A percentile compares a stretch with the other conserved stretches of the same genome.
Conservation (phyloP, 2,797 vertebrate species). For the Brachyalestes nurse region DNA sequence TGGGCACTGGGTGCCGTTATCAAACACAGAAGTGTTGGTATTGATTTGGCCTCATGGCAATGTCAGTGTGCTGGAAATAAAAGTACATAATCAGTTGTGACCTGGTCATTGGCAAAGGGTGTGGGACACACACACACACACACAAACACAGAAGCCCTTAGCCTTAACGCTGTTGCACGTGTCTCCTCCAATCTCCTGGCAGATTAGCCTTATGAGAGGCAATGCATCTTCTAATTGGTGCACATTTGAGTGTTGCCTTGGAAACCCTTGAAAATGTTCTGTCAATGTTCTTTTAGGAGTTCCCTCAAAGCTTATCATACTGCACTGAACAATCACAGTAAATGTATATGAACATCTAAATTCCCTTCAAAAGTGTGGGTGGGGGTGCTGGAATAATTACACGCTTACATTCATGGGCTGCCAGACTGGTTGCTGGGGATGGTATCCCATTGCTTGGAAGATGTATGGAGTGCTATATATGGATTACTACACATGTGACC, state of each 20-base stretch:
- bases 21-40: conserved; percentile 15
- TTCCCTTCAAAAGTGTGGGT: neutral
- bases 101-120: neutral
- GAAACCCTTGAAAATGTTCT: conserved; percentile 56
- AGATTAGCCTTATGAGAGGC: conserved; percentile 54
- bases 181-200: conserved; percentile 22
- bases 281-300: conserved; percentile 46
- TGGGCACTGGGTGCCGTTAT: neutral
- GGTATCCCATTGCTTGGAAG: neutral
- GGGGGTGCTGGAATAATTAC: neutral
- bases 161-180: conserved; percentile 17
- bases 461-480: neutral
- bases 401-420: neutral
- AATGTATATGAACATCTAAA: neutral
- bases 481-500: neutral
- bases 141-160: too few species aligned
- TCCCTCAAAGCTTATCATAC: conserved; percentile 43
- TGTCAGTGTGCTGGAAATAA: neutral
- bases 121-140: conserved; percentile 13
- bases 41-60: conserved; percentile 31
- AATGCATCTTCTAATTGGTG: conserved; percentile 54
- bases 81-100: conserved; percentile 21
- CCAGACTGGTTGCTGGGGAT: conserved; percentile 17
- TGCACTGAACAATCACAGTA: conserved; percentile 18
- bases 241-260: conserved; percentile 59